phyloP scores from a whole-genome alignment of 2,113 vertebrate species.

The Tylochromis polylepis region DNA sequence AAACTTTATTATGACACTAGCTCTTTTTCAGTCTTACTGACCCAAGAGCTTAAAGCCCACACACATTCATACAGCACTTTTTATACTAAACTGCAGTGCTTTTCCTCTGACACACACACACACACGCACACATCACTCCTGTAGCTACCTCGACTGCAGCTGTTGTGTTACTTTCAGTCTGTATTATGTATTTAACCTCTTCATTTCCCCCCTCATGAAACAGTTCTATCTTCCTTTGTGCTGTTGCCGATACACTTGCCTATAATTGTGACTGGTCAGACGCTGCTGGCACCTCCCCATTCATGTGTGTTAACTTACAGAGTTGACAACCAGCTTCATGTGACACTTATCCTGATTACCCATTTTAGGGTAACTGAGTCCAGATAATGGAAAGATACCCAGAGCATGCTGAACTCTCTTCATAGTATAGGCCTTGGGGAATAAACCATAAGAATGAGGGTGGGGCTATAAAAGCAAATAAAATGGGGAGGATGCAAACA shows the following conservation, averaged over 20 bases:
- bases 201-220: background rate
- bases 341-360: background rate
- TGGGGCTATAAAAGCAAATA: background rate
- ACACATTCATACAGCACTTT: background rate
- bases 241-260: background rate
- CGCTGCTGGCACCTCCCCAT: background rate
- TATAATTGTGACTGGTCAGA: background rate
- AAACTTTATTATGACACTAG: background rate
- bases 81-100: background rate
- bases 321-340: background rate
- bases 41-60: background rate
- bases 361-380: background rate
- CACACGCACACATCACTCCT: background rate
- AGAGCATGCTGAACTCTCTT: background rate
- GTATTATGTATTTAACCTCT: background rate
- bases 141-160: background rate
- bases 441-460: background rate
- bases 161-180: background rate
- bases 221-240: background rate
- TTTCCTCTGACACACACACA: background rate
- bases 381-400: background rate
- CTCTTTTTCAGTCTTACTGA: background rate
- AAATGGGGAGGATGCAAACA: background rate
- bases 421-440: background rate
- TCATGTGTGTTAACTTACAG: background rate